A percentile compares a stretch with the other conserved stretches of the same genome.
Evolutionary conservation across 2,797 vertebrate species (phyloP).

Genomic region (Clarias platycephalus): DNA sequence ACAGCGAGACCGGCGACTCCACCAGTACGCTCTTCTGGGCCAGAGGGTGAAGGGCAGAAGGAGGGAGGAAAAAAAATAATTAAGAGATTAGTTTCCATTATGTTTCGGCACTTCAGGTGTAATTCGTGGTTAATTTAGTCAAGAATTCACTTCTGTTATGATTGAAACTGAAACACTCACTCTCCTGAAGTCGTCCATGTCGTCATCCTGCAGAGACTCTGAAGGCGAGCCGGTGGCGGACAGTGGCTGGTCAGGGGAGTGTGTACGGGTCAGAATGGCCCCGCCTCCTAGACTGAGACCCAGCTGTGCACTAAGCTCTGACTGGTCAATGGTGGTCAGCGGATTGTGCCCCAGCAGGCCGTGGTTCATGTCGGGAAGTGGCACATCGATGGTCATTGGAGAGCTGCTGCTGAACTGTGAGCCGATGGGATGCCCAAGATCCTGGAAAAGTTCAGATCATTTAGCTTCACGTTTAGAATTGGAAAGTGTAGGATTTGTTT

Average conservation of each 20-base stretch:
- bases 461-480: neutral
- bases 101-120: neutral
- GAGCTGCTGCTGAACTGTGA: constrained; percentile 88
- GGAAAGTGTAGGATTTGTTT: neutral
- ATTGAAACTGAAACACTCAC: constrained; percentile 62
- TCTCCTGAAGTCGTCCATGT: constrained; percentile 85
- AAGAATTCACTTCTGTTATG: neutral
- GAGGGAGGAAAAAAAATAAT: neutral
- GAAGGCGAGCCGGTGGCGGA: constrained; percentile 83
- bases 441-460: constrained; percentile 64
- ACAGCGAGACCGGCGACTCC: constrained; percentile 72
- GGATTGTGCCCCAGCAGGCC: constrained; percentile 81
- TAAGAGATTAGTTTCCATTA: constrained; percentile 15
- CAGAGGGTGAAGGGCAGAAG: constrained; percentile 2
- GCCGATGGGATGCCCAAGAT: constrained; percentile 84
- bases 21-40: constrained; percentile 74
- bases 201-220: constrained; percentile 84
- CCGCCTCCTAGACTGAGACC: constrained; percentile 84
- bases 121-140: neutral
- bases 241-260: constrained; percentile 81
- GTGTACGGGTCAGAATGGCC: constrained; percentile 73
- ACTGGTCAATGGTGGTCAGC: constrained; percentile 91
- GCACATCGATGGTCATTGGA: constrained; percentile 89
- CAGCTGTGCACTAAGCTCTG: constrained; percentile 87
- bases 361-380: constrained; percentile 83